Conservation (phyloP, 2,113 vertebrate species). For the Cochlearius cochlearius region DNA sequence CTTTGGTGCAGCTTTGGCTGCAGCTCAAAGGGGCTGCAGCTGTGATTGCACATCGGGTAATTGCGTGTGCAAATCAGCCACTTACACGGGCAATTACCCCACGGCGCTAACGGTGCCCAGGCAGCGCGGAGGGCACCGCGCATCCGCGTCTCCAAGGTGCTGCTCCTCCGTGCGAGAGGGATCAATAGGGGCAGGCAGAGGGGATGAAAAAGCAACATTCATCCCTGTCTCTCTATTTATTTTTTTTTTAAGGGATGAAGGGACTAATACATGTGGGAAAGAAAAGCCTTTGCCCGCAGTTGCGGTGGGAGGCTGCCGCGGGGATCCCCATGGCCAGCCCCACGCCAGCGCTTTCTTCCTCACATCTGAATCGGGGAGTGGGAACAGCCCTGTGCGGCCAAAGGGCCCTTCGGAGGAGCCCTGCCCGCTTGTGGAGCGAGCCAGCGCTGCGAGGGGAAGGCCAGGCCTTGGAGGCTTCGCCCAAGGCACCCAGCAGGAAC, state of each 20-base stretch:
- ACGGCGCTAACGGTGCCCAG: rapidly evolving
- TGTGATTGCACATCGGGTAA: constrained; percentile 29
- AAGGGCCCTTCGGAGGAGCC: neutral
- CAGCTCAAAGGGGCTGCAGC: neutral
- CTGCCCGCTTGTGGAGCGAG: neutral
- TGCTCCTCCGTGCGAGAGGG: rapidly evolving
- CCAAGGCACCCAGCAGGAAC: neutral
- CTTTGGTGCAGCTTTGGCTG: neutral
- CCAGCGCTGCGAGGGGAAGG: rapidly evolving
- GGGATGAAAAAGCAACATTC: neutral
- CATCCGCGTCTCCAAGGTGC: neutral
- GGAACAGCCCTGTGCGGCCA: neutral
- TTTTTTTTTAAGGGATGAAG: neutral
- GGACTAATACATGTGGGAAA: neutral
- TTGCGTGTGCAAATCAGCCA: neutral
- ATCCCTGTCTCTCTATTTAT: neutral
- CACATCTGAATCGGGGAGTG: neutral
- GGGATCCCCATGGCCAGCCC: neutral
- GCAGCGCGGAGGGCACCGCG: neutral
- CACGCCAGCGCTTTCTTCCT: neutral
- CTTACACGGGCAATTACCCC: constrained; percentile 23
- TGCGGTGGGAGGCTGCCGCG: neutral
- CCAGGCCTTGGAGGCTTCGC: neutral
- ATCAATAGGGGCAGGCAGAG: neutral
- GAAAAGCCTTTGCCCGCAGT: neutral